Conservation (phyloP, 1,140 invertebrate species). For the Drosophila triauraria region DNA sequence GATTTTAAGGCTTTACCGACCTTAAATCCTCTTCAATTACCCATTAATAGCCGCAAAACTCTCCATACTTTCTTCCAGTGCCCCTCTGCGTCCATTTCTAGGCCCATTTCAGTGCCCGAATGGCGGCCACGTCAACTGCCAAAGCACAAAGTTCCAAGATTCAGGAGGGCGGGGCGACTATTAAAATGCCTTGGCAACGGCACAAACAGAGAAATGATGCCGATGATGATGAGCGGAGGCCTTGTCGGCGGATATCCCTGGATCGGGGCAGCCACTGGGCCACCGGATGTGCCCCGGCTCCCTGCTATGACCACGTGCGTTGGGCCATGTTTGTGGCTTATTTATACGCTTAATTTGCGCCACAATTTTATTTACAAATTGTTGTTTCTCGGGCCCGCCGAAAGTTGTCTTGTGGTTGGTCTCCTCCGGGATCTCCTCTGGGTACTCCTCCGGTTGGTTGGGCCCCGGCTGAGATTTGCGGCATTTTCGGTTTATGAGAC, state of each 20-base stretch:
- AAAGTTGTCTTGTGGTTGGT: constrained; percentile 63
- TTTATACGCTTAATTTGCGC: constrained; percentile 83
- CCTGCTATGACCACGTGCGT: constrained; percentile 24
- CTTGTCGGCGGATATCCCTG: constrained; percentile 43
- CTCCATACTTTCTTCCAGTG: constrained; percentile 3
- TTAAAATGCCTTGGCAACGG: constrained; percentile 41
- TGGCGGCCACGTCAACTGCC: constrained; percentile 61
- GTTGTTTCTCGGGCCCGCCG: constrained; percentile 61
- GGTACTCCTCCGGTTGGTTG: background rate
- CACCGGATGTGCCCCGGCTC: constrained; percentile 50
- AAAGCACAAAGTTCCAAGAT: constrained; percentile 57
- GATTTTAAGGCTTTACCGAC: background rate
- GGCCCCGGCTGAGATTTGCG: constrained; percentile 69
- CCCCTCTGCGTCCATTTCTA: constrained; percentile 6
- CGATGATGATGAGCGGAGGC: constrained; percentile 39
- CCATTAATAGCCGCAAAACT: background rate
- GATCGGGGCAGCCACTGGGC: constrained; percentile 27
- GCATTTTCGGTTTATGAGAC: constrained; percentile 79
- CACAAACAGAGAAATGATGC: constrained; percentile 14
- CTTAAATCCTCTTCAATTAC: no score
- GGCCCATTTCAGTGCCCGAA: constrained; percentile 7
- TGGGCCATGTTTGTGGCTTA: constrained; percentile 65
- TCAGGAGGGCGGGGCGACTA: constrained; percentile 31
- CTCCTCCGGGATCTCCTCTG: background rate
- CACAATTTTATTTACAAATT: constrained; percentile 83